phyloP scores from a whole-genome alignment of 2,888 invertebrate genomes.

The Epiperipatus broadwayi region DNA sequence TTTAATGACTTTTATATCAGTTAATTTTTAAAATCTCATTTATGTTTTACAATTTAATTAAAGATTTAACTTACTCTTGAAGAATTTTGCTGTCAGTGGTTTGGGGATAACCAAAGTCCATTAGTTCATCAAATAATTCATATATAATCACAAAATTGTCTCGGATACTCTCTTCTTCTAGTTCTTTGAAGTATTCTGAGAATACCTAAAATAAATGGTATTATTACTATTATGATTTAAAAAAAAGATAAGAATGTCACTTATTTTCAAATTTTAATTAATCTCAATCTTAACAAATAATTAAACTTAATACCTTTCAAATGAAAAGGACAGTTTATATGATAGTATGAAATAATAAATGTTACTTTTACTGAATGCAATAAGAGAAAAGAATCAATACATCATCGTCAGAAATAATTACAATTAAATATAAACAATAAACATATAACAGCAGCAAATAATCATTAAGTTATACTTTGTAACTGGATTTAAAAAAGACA shows the following conservation, averaged over 20 bases:
- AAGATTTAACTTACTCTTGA: constrained; percentile 45
- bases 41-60: constrained; percentile 16
- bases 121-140: constrained; percentile 80
- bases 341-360: too few relatives aligned
- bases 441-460: too few relatives aligned
- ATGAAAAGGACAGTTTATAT: too few relatives aligned
- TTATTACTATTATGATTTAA: too few relatives aligned
- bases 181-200: constrained; percentile 90
- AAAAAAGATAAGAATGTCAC: too few relatives aligned
- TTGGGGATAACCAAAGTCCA: constrained; percentile 96
- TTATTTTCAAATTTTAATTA: background rate
- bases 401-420: too few relatives aligned
- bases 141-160: constrained; percentile 98
- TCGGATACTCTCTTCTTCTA: constrained; percentile 93
- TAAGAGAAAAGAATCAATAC: too few relatives aligned
- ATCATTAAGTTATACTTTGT: too few relatives aligned
- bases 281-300: constrained; percentile 11
- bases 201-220: constrained; percentile 45
- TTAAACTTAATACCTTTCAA: constrained; percentile 11
- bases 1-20: background rate
- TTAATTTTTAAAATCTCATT: constrained; percentile 15
- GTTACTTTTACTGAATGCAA: too few relatives aligned
- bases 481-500: too few relatives aligned
- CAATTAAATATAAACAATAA: too few relatives aligned
- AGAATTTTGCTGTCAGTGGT: constrained; percentile 95